Evolutionary conservation across 1,140 invertebrate species (phyloP).

Genomic region (Calosoma granatense): DNA sequence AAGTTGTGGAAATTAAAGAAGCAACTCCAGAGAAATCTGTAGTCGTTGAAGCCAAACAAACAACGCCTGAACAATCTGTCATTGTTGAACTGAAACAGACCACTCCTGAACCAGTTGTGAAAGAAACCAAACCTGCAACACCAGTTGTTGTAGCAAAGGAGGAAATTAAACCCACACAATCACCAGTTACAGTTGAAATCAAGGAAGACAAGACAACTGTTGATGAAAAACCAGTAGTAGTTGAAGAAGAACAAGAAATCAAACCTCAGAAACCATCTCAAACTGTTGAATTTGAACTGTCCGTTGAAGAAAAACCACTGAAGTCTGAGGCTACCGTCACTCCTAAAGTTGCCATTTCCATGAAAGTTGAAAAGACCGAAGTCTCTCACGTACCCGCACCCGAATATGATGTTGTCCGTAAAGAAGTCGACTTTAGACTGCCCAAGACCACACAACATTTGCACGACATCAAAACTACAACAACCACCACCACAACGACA

Average conservation of each 20-base stretch:
- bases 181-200: too few species aligned
- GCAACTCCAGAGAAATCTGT: constrained; percentile 9
- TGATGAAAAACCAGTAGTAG: neutral
- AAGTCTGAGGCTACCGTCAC: constrained; percentile 17
- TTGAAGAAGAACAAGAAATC: neutral
- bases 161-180: constrained; percentile 12
- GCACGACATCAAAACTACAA: neutral
- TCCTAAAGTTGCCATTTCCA: constrained; percentile 23
- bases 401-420: neutral
- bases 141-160: constrained; percentile 13
- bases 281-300: constrained; percentile 29
- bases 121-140: constrained; percentile 11
- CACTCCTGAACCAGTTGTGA: neutral
- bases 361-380: constrained; percentile 23
- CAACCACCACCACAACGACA: constrained; percentile 14
- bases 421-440: neutral
- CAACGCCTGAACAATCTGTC: neutral
- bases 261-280: constrained; percentile 18
- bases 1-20: constrained; percentile 17
- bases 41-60: constrained; percentile 5
- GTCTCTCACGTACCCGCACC: neutral
- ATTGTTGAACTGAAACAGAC: constrained; percentile 4
- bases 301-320: constrained; percentile 30
- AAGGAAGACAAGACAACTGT: constrained; percentile 12
- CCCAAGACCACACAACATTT: neutral